Evolutionary conservation across 2,797 vertebrate species (phyloP).

Genomic region (Remorina albescens): DNA sequence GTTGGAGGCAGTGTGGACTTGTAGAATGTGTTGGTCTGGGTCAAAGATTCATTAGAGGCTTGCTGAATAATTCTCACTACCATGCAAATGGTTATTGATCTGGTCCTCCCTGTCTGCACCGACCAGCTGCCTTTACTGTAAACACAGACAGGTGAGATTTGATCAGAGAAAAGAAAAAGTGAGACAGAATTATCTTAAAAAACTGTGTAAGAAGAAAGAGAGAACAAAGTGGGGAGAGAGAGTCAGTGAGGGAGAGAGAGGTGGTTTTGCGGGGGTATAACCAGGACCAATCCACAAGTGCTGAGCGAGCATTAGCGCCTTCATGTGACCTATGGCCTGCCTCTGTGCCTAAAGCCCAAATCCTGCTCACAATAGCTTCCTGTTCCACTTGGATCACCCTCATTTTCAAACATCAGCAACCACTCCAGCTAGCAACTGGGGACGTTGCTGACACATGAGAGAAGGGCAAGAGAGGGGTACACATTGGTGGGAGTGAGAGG

Average conservation of each 20-base stretch:
- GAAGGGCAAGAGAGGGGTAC: slow-evolving; percentile 56
- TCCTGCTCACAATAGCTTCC: slow-evolving; percentile 89
- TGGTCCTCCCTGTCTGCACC: slow-evolving; percentile 57
- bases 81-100: slow-evolving; percentile 82
- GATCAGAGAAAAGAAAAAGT: slow-evolving; percentile 38
- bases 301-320: slow-evolving; percentile 87
- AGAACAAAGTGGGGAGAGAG: slow-evolving; percentile 16
- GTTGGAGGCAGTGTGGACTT: slow-evolving; percentile 79
- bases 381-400: slow-evolving; percentile 88
- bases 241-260: slow-evolving; percentile 14
- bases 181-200: slow-evolving; percentile 33
- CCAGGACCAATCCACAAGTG: slow-evolving; percentile 83
- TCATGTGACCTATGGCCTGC: slow-evolving; percentile 87
- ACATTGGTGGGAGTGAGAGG: slow-evolving; percentile 45
- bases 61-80: slow-evolving; percentile 81
- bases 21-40: slow-evolving; percentile 85
- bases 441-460: slow-evolving; percentile 76
- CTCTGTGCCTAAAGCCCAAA: slow-evolving; percentile 88
- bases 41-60: slow-evolving; percentile 87
- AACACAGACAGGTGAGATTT: slow-evolving; percentile 77
- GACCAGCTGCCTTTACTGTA: slow-evolving; percentile 61
- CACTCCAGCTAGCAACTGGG: slow-evolving; percentile 72
- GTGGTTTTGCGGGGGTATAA: slow-evolving; percentile 49
- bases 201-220: slow-evolving; percentile 28
- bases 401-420: slow-evolving; percentile 84